phyloP scores from a whole-genome alignment of 2,888 invertebrate species.

The Endomychus coccineus region DNA sequence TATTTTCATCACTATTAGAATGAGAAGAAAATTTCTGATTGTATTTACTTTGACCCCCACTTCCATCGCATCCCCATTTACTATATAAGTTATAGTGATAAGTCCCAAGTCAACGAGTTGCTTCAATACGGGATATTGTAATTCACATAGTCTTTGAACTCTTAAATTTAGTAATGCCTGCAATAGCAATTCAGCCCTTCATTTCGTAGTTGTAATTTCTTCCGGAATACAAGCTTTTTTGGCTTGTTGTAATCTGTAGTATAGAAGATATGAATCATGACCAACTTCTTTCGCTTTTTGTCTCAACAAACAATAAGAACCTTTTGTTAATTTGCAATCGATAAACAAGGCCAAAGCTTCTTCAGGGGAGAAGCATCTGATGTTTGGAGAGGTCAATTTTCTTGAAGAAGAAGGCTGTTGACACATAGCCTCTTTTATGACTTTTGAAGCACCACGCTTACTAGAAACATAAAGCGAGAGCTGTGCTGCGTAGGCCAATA shows the following conservation, averaged over 20 bases:
- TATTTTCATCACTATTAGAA: slow-evolving; percentile 7
- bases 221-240: slow-evolving; percentile 2
- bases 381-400: slow-evolving; percentile 1
- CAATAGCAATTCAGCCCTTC: slow-evolving; percentile 2
- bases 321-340: slow-evolving; percentile 5
- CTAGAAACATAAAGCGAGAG: slow-evolving; percentile 1
- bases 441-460: slow-evolving; percentile 1
- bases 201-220: slow-evolving; percentile 4
- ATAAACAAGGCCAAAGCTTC: slow-evolving; percentile 5
- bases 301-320: not conserved
- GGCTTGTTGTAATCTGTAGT: slow-evolving; percentile 6
- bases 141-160: slow-evolving; percentile 5
- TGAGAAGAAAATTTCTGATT: slow-evolving; percentile 6
- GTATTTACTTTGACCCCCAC: slow-evolving; percentile 6
- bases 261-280: no score
- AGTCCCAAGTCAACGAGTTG: slow-evolving; percentile 4
- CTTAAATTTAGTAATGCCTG: slow-evolving; percentile 5
- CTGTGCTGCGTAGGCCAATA: slow-evolving; percentile 3
- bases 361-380: slow-evolving; percentile 4
- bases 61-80: slow-evolving; percentile 5
- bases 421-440: not conserved
- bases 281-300: no score
- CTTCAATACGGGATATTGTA: slow-evolving; percentile 6
- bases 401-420: not conserved
- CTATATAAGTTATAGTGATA: slow-evolving; percentile 3